These are phyloP conservation scores for Latrodectus elegans DNA, from an alignment of 2,888 invertebrate genomes.

Conservation along the genomic window DNA sequence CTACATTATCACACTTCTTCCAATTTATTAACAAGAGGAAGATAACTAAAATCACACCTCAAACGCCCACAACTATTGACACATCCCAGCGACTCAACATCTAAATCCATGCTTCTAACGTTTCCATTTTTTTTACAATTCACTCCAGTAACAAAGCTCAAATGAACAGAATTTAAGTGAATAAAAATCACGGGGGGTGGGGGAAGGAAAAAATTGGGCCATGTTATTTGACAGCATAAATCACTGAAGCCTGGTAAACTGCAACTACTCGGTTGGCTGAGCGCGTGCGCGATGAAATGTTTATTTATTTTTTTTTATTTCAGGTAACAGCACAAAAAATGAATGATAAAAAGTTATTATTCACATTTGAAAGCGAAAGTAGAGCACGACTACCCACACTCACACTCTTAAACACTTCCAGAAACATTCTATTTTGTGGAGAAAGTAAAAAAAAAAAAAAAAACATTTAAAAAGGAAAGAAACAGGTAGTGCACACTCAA, in stretches of 20 bases:
- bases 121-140: not conserved
- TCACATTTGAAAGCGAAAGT: constrained; percentile 14
- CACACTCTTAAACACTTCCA: not conserved
- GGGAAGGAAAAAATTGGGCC: not conserved
- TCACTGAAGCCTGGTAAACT: not conserved
- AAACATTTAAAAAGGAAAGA: not conserved
- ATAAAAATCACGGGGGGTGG: not conserved
- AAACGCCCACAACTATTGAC: not conserved
- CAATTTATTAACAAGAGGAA: too few species aligned
- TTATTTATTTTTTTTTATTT: not conserved
- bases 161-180: not conserved
- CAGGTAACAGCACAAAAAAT: not conserved
- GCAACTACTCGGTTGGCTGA: not conserved
- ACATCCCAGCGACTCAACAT: not conserved
- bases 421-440: not conserved
- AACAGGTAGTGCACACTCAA: constrained; percentile 1
- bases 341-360: not conserved
- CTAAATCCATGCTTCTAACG: not conserved
- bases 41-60: too few species aligned
- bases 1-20: too few species aligned
- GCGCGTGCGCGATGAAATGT: not conserved
- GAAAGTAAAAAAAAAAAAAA: not conserved
- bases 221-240: not conserved
- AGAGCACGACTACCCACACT: constrained; percentile 20
- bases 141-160: not conserved